Conservation (phyloP, 2,888 invertebrate genomes). For the Alentia gelatinosa region DNA sequence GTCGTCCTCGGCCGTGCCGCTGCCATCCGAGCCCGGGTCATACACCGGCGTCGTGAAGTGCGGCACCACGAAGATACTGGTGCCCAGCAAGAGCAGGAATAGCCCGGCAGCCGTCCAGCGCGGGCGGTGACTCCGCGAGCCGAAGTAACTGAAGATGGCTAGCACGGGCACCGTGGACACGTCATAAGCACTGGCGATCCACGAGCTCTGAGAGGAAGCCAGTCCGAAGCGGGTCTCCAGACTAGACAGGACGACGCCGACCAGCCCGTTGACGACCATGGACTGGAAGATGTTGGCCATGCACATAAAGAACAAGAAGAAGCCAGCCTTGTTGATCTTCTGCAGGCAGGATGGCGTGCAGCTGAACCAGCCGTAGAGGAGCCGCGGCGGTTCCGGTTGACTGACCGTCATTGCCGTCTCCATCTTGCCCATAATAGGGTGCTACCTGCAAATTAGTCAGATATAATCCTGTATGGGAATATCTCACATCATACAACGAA, state of each 20-base stretch:
- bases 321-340: not conserved
- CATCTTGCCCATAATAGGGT: not conserved
- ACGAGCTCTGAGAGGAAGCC: conserved; percentile 74
- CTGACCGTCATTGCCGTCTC: not conserved
- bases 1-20: conserved; percentile 7
- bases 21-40: conserved; percentile 25
- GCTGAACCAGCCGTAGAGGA: conserved; percentile 44
- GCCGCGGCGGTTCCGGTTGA: not conserved
- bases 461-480: too few relatives aligned
- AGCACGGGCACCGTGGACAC: conserved; percentile 76
- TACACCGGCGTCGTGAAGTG: conserved; percentile 64
- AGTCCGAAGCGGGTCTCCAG: conserved; percentile 77
- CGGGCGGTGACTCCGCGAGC: conserved; percentile 57
- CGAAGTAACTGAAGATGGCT: conserved; percentile 66
- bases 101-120: conserved; percentile 58
- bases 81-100: conserved; percentile 57
- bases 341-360: conserved; percentile 18
- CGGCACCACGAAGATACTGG: conserved; percentile 61
- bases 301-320: conserved; percentile 36
- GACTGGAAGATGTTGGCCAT: conserved; percentile 54
- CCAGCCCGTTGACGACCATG: conserved; percentile 57
- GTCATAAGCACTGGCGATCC: conserved; percentile 77
- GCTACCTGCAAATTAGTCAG: not conserved
- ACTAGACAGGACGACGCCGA: conserved; percentile 74
- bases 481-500: too few relatives aligned